Percentiles rank a stretch among this genome's conserved stretches.
Evolutionary conservation across 2,113 vertebrate genomes (phyloP).

Genomic region (Malurus cyaneus): DNA sequence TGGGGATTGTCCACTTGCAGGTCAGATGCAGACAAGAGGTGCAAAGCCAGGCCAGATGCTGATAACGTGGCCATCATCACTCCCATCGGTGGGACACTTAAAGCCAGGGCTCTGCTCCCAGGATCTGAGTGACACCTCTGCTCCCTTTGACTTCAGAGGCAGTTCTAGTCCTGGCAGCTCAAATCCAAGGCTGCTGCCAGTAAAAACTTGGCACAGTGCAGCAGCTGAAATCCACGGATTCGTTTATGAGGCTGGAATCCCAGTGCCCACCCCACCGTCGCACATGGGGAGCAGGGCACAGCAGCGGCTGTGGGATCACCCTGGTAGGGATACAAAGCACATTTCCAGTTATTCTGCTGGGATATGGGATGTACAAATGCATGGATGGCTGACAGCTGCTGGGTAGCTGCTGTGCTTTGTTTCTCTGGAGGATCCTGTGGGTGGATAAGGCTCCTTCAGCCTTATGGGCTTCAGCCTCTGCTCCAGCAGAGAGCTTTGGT

Average conservation of each 20-base stretch:
- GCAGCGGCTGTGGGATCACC: background rate
- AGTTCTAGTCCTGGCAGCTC: background rate
- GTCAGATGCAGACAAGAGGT: background rate
- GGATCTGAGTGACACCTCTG: background rate
- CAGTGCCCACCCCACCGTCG: accelerated
- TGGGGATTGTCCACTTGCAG: background rate
- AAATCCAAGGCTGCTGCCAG: background rate
- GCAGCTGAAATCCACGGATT: background rate
- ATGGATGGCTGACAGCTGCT: background rate
- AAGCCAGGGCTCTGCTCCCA: background rate
- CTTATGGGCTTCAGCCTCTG: background rate
- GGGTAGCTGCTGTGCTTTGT: accelerated
- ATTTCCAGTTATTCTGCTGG: background rate
- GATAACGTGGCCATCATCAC: background rate
- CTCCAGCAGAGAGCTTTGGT: background rate
- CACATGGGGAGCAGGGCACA: background rate
- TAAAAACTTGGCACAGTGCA: background rate
- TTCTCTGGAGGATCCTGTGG: background rate
- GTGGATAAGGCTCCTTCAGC: background rate
- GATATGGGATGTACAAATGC: accelerated
- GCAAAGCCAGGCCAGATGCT: background rate
- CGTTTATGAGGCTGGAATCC: conserved; percentile 2
- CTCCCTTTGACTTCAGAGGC: background rate
- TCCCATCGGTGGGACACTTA: accelerated
- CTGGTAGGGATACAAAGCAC: background rate